Evolutionary conservation across 2,888 invertebrate species (phyloP).

Genomic region (Pyralis farinalis): DNA sequence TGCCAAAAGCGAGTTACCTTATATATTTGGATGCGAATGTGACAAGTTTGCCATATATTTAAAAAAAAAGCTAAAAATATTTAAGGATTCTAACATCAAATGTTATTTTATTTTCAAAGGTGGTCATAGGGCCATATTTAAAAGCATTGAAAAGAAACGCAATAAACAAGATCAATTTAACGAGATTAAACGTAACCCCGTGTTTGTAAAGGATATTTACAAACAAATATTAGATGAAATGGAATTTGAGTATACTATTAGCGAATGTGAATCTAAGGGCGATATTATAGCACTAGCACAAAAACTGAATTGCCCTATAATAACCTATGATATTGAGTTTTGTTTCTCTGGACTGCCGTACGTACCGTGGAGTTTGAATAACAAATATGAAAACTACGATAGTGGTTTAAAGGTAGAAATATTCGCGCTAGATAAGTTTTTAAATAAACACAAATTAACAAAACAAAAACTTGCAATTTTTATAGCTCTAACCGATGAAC

Average conservation of each 20-base stretch:
- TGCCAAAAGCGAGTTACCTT: constrained; percentile 18
- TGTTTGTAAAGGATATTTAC: constrained; percentile 28
- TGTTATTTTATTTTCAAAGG: constrained; percentile 44
- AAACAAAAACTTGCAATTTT: constrained; percentile 31
- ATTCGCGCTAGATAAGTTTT: constrained; percentile 26
- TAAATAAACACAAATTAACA: constrained; percentile 22
- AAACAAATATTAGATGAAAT: constrained; percentile 36
- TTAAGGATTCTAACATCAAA: constrained; percentile 32
- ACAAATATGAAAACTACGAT: not conserved
- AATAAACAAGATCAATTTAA: not conserved
- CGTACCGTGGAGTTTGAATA: constrained; percentile 22
- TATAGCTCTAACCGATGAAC: constrained; percentile 26
- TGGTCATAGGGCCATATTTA: constrained; percentile 23
- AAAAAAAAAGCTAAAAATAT: constrained; percentile 25
- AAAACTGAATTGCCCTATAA: constrained; percentile 33
- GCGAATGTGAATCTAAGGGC: constrained; percentile 30
- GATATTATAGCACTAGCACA: constrained; percentile 39
- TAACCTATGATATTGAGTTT: constrained; percentile 36
- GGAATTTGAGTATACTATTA: constrained; percentile 29
- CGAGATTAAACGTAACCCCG: constrained; percentile 14
- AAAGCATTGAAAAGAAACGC: constrained; percentile 12
- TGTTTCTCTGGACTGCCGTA: constrained; percentile 34
- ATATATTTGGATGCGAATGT: constrained; percentile 34
- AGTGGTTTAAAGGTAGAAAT: constrained; percentile 21
- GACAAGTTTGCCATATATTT: constrained; percentile 31